Conservation (phyloP, 2,888 invertebrate species). For the Pachycephus smyrnensis region DNA sequence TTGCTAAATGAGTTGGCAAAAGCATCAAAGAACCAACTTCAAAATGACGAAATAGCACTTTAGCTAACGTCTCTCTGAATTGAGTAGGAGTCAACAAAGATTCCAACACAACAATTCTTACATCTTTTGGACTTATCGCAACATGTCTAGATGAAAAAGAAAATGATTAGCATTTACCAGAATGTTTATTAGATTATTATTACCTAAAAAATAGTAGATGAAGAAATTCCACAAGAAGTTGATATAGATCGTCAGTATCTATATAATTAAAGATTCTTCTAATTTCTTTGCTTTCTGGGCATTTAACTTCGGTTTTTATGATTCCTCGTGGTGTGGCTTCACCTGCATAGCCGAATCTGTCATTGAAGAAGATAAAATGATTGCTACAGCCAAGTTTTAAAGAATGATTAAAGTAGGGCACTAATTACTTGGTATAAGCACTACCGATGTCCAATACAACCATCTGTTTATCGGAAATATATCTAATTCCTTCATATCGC, state of each 20-base stretch:
- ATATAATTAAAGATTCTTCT: constrained; percentile 76
- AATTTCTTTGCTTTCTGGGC: constrained; percentile 72
- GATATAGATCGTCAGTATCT: constrained; percentile 80
- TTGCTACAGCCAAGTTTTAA: neutral
- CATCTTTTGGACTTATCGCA: constrained; percentile 92
- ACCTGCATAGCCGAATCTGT: constrained; percentile 91
- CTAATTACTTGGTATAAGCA: constrained; percentile 89
- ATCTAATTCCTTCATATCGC: constrained; percentile 82
- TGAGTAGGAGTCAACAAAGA: constrained; percentile 85
- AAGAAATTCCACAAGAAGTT: constrained; percentile 88
- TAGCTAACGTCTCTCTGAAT: constrained; percentile 89
- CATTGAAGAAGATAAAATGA: constrained; percentile 37
- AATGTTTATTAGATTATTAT: constrained; percentile 19
- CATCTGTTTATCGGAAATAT: constrained; percentile 88
- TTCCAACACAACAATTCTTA: constrained; percentile 92
- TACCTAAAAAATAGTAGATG: constrained; percentile 91
- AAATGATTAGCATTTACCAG: neutral
- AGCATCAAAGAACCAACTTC: constrained; percentile 83
- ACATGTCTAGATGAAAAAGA: constrained; percentile 75
- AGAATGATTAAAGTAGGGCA: neutral
- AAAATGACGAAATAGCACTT: constrained; percentile 92
- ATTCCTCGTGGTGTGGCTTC: constrained; percentile 91
- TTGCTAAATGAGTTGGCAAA: constrained; percentile 87
- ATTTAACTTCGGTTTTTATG: constrained; percentile 81
- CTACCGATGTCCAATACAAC: constrained; percentile 91